Evolutionary conservation across 2,888 invertebrate genomes (phyloP), one percentile per base, ranked within the genome.

Genomic region (Zaprionus obscuricornis): DNA sequence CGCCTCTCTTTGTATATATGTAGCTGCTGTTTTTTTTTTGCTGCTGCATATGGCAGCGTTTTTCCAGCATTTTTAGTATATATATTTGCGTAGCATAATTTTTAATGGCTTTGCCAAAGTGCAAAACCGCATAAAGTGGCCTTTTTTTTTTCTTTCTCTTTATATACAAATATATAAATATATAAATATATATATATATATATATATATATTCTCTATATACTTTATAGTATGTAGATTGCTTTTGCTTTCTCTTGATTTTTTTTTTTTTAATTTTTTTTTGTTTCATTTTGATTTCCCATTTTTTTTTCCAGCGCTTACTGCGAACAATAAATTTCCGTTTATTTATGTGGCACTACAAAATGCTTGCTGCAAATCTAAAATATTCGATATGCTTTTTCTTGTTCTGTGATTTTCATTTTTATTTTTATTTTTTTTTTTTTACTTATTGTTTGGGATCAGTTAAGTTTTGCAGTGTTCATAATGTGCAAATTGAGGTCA

Each of bases 71-170:
- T 40, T 58, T 24, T 50, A 43, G 18, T 36, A 24, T 59, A 46
- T 46, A 49, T 57, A 49, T 66, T 51, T 54, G 70, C 63, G 62
- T 63, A 70, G 72, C 79, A 78, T 78, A 73, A 69, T 78, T 78
- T 77, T 81, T 74, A 73, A 74, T 79, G 40, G 58, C 69, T 55
- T 39, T 69, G 64, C 64, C 74, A 73, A 76, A 77, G 74, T 79
- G 77, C 81, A 73, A 79, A 79, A 59, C 81, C 74, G 67, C 81
- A 74, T 74, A 50, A 71, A 78, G 65, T 72, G 74, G 77, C 37
- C 31, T 62, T 64, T 71, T 60, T 69, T 54, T 26, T 47, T 54
- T 52, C n/a, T 2, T 29, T 6, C 29, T 29, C 29, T n/a, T 6
- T 13, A n/a, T n/a, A n/a, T n/a, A n/a, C n/a, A n/a, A n/a, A n/a